These are phyloP conservation scores for Adoxophyes honmai DNA, from an alignment of 1,140 invertebrate genomes.

Conservation along the genomic window DNA sequence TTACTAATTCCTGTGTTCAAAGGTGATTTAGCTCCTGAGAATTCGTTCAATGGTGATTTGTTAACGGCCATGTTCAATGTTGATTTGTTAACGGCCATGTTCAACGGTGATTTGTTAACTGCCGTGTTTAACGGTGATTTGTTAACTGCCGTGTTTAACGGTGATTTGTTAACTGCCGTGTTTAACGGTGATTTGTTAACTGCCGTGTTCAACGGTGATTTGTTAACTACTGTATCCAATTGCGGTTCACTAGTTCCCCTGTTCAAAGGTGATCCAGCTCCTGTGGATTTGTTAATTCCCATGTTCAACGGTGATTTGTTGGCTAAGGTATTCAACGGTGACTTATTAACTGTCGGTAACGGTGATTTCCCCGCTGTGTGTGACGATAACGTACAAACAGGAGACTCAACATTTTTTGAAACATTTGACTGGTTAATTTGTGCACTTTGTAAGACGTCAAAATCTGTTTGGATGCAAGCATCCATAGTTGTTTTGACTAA, in stretches of 20 bases:
- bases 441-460: not conserved
- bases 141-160: not conserved
- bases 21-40: not conserved
- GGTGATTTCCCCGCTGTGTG: not conserved
- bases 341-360: not conserved
- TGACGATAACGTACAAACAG: too few species aligned
- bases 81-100: too few species aligned
- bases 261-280: not conserved
- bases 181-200: not conserved
- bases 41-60: too few species aligned
- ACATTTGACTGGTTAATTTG: too few species aligned
- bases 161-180: not conserved
- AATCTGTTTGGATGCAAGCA: slow-evolving; percentile 31
- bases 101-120: not conserved
- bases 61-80: too few species aligned
- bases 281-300: too few species aligned
- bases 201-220: not conserved
- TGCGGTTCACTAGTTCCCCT: not conserved
- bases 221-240: not conserved
- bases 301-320: too few species aligned
- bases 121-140: too few species aligned
- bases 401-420: not conserved
- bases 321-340: too few species aligned
- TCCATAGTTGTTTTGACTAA: slow-evolving; percentile 16
- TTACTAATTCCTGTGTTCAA: not conserved